Evolutionary conservation across 2,888 invertebrate genomes (phyloP).

Genomic region (Orthosia gracilis): DNA sequence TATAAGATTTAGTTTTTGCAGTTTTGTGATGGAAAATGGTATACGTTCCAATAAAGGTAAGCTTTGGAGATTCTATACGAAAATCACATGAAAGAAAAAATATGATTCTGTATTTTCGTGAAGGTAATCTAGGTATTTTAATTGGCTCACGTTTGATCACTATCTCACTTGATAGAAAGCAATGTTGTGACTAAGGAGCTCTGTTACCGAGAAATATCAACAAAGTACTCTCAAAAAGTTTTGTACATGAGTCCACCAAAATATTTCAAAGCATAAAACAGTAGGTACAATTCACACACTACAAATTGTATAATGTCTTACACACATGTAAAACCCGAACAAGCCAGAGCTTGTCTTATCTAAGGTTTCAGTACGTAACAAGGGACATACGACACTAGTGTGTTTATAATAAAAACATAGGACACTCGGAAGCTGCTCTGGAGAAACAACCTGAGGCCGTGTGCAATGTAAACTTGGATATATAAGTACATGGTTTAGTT

Average conservation of each 20-base stretch:
- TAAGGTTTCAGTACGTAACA: slow-evolving; percentile 2
- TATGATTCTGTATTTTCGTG: neutral
- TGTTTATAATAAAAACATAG: slow-evolving; percentile 56
- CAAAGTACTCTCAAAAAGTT: neutral
- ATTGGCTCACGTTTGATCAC: too few species aligned
- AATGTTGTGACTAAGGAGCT: too few species aligned
- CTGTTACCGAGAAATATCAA: too few species aligned
- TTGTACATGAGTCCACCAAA: neutral
- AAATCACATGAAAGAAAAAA: neutral
- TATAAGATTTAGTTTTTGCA: too few species aligned
- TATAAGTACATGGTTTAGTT: neutral
- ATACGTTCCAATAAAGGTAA: neutral
- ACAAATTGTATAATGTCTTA: neutral
- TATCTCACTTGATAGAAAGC: too few species aligned
- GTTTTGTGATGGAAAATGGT: too few species aligned
- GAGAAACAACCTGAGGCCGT: slow-evolving; percentile 11
- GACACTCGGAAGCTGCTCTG: neutral
- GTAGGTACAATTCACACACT: neutral
- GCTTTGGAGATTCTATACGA: too few species aligned
- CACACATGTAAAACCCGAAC: neutral
- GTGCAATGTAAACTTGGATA: slow-evolving; percentile 16
- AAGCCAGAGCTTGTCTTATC: neutral
- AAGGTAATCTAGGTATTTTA: too few species aligned
- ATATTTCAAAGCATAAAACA: neutral
- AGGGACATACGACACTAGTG: slow-evolving; percentile 12